Evolutionary conservation across 1,140 invertebrate genomes (phyloP).

Genomic region (Microplitis demolitor): DNA sequence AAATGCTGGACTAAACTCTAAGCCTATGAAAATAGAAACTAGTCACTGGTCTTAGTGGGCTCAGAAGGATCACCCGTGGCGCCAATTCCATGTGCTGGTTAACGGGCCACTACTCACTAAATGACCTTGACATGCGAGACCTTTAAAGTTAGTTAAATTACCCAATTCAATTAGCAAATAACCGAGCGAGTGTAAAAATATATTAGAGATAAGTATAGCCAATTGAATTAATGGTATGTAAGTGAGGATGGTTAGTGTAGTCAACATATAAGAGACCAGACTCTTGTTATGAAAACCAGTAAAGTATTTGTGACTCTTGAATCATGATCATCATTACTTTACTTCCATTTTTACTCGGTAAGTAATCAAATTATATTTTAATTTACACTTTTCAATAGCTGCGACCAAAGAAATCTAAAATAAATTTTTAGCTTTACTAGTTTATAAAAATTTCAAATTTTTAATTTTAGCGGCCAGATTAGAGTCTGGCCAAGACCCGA

Average conservation of each 20-base stretch:
- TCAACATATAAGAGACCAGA: neutral
- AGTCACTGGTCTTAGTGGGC: too few relatives aligned
- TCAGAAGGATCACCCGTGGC: too few relatives aligned
- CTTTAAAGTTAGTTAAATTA: neutral
- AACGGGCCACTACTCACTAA: too few relatives aligned
- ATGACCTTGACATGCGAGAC: neutral
- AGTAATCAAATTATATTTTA: neutral
- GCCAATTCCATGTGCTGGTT: too few relatives aligned
- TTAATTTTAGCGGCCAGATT: neutral
- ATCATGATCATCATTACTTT: constrained; percentile 15
- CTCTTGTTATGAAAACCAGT: neutral
- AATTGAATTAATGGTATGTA: constrained; percentile 12
- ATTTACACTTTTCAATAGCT: neutral
- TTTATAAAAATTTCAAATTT: neutral
- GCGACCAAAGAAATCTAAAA: neutral
- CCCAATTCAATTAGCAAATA: constrained; percentile 3
- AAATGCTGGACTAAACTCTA: too few relatives aligned
- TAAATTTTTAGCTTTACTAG: neutral
- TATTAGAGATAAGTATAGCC: neutral
- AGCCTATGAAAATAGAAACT: too few relatives aligned
- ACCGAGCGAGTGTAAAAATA: neutral
- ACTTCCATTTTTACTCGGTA: constrained; percentile 19
- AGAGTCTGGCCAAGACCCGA: too few relatives aligned
- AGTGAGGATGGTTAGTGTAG: neutral
- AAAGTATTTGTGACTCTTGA: neutral